phyloP scores from a whole-genome alignment of 2,888 invertebrate species.

The Brenthis ino region DNA sequence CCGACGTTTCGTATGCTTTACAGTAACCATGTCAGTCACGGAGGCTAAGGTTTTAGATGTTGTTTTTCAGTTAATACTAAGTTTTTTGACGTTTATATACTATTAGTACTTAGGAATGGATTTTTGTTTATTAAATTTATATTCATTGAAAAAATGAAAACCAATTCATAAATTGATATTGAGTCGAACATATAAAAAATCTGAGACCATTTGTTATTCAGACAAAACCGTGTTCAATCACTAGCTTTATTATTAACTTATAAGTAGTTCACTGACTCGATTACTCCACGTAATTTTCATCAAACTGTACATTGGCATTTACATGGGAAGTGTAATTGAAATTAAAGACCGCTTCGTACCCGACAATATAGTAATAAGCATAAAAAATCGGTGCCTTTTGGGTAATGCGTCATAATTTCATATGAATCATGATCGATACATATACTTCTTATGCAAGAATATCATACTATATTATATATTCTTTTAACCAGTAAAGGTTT shows the following conservation, averaged over 20 bases:
- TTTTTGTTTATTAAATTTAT: too few relatives aligned
- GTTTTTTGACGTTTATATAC: too few relatives aligned
- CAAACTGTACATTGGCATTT: conserved; percentile 34
- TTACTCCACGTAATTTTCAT: conserved; percentile 13
- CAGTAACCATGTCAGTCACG: too few relatives aligned
- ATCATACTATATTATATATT: too few relatives aligned
- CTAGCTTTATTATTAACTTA: conserved; percentile 2
- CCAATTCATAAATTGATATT: too few relatives aligned
- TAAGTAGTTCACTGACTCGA: conserved; percentile 15
- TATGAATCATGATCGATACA: conserved; percentile 60
- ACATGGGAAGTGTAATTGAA: conserved; percentile 23
- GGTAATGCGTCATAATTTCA: conserved; percentile 60
- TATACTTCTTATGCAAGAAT: conserved; percentile 37
- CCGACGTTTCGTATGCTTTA: too few relatives aligned
- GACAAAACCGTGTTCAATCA: not conserved
- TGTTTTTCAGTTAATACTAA: too few relatives aligned
- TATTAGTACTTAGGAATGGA: too few relatives aligned
- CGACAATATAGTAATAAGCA: conserved; percentile 64
- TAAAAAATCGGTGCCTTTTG: conserved; percentile 46
- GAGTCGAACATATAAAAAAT: not conserved
- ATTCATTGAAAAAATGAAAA: too few relatives aligned
- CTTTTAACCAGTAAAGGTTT: too few relatives aligned
- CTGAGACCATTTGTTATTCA: not conserved
- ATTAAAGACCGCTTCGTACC: conserved; percentile 42
- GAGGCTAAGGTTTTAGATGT: too few relatives aligned